Base-by-base conservation (phyloP, 2,888 invertebrate species). In the Torymus tubicola region DNA sequence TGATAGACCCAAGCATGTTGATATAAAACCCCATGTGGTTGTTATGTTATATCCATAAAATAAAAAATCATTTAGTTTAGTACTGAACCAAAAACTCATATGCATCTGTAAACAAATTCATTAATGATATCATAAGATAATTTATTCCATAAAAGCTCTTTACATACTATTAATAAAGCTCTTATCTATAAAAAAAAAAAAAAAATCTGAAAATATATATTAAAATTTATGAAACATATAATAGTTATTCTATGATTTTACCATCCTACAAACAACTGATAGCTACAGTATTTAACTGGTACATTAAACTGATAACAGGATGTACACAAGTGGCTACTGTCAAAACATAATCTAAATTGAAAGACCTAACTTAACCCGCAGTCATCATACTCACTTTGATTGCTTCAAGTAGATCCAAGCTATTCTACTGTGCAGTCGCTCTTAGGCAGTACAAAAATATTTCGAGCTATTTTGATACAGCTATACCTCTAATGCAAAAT, bases 71-170 rank as follows among this genome's bases (percentile, higher is more conserved):
- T 93, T 93, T 77, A 95, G 90, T 87, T 94, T 91, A 83, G 92
- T 92, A 74, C 93, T 94, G 90, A 94, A 94, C 94, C 94, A 95
- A 91, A 94, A 94, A 89, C 91, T 92, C 93, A 93, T 93, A 86
- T 93, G 93, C 94, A 94, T 94, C 89, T 90, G 82, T 53, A 84
- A 83, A 83, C 80, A 53, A 53, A 42, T 60, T 52, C 42, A 53
- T 58, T 14, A 10, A 58, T 57, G 60, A 18, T 14, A 18, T 14
- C 3, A n/a, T 60, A 68, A 21, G 0, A 42, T 8, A 42, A 42
- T 42, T 42, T 42, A 1, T 1, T 42, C 8, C 8, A 8, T 42
- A 42, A 42, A 42, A 8, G 1, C 8, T 42, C 8, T 42, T 42
- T 42, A 8, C 8, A 42, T 8, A 42, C 5, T 42, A 42, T 8